Conservation (phyloP, 2,888 invertebrate genomes). For the Perithous albicinctus region DNA sequence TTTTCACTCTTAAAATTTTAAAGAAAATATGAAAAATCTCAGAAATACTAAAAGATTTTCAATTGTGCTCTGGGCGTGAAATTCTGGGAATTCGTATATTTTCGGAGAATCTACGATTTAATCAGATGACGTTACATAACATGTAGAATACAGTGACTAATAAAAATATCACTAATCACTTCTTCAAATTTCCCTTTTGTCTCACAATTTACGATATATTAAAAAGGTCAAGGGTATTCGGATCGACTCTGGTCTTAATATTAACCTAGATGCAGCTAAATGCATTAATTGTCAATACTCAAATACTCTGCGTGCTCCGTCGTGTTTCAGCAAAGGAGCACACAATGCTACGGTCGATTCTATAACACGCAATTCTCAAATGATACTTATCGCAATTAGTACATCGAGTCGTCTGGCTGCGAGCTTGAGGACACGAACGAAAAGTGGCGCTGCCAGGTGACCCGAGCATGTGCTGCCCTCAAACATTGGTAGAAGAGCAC, state of each 20-base stretch:
- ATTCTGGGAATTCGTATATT: no score
- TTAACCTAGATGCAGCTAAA: background rate
- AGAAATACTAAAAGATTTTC: no score
- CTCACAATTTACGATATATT: background rate
- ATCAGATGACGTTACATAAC: no score
- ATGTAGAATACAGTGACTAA: background rate
- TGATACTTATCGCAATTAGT: constrained; percentile 32
- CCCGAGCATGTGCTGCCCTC: constrained; percentile 52
- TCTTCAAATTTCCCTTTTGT: background rate
- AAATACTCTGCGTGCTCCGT: background rate
- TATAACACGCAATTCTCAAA: background rate
- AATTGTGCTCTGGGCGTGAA: no score
- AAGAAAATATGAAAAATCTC: no score
- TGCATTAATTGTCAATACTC: background rate
- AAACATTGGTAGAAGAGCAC: constrained; percentile 20
- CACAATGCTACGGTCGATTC: background rate
- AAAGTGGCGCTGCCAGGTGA: constrained; percentile 17
- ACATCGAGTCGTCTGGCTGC: background rate
- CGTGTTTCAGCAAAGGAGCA: background rate
- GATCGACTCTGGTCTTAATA: no score
- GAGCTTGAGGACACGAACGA: constrained; percentile 20
- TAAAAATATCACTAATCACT: background rate
- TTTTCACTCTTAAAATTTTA: no score
- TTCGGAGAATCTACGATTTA: no score
- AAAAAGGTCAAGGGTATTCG: no score